Conservation (phyloP, 2,113 vertebrate species). For the Crotalus helleri region DNA sequence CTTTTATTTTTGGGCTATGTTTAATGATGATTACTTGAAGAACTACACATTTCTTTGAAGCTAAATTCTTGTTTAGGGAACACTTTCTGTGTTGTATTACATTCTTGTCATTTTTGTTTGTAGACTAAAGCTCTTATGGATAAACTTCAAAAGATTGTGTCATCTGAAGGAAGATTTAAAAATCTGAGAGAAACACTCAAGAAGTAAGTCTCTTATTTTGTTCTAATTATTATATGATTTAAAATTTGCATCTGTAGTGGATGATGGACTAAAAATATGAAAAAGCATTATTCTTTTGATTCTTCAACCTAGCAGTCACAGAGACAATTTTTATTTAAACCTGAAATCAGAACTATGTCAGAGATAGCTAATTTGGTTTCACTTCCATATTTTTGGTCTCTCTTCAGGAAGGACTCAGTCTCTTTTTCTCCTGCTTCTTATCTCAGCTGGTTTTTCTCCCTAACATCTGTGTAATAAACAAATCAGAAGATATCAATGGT, state of each 20-base stretch:
- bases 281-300: not conserved
- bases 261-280: not conserved
- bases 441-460: not conserved
- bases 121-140: conserved; percentile 97
- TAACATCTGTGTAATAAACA: not conserved
- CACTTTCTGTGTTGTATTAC: not conserved
- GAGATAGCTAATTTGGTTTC: not conserved
- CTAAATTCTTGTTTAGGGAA: conserved; percentile 1
- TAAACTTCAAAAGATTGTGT: conserved; percentile 97
- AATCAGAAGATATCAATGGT: not conserved
- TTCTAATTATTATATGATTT: not conserved
- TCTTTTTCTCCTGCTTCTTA: not conserved
- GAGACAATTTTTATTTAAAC: not conserved
- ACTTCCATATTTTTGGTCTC: not conserved
- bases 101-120: conserved; percentile 25
- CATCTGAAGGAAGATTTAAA: conserved; percentile 98
- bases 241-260: conserved; percentile 26
- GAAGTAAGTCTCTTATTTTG: conserved; percentile 77
- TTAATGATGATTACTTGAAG: not conserved
- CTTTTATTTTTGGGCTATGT: not conserved
- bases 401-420: not conserved
- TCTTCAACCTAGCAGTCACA: not conserved
- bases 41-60: not conserved
- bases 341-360: not conserved
- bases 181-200: conserved; percentile 98